Evolutionary conservation across 2,797 vertebrate genomes (phyloP).

Genomic region (Ctenopoma multispine): DNA sequence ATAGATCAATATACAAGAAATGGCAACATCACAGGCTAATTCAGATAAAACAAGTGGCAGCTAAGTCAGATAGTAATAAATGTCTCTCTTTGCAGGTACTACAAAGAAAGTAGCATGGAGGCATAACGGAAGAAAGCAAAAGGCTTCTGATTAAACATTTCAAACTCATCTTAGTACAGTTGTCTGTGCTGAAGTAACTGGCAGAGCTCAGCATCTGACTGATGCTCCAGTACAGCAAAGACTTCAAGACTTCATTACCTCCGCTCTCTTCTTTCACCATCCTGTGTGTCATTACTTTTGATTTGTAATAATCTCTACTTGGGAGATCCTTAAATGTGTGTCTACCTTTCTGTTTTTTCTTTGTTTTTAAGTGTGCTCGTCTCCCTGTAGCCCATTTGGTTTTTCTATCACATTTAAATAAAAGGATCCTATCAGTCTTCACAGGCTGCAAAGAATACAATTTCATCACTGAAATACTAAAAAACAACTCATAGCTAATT

Average conservation of each 20-base stretch:
- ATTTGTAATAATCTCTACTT: slow-evolving; percentile 33
- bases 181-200: slow-evolving; percentile 44
- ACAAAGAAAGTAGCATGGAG: slow-evolving; percentile 28
- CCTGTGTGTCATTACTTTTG: slow-evolving; percentile 14
- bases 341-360: slow-evolving; percentile 10
- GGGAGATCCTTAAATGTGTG: slow-evolving; percentile 15
- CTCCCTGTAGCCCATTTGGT: slow-evolving; percentile 7
- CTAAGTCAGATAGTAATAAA: background rate
- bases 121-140: background rate
- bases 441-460: no score
- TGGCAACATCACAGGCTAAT: slow-evolving; percentile 19
- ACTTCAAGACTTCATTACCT: slow-evolving; percentile 41
- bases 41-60: slow-evolving; percentile 16
- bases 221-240: slow-evolving; percentile 38
- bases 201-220: slow-evolving; percentile 31
- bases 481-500: no score
- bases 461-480: no score
- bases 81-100: slow-evolving; percentile 1
- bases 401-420: slow-evolving; percentile 20
- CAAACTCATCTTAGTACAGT: slow-evolving; percentile 35
- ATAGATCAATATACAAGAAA: slow-evolving; percentile 8
- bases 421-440: slow-evolving; percentile 20
- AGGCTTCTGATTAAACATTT: slow-evolving; percentile 9
- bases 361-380: background rate
- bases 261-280: slow-evolving; percentile 12